Evolutionary conservation across 2,888 invertebrate genomes (phyloP).

Genomic region (Listrodromus nycthemerus): DNA sequence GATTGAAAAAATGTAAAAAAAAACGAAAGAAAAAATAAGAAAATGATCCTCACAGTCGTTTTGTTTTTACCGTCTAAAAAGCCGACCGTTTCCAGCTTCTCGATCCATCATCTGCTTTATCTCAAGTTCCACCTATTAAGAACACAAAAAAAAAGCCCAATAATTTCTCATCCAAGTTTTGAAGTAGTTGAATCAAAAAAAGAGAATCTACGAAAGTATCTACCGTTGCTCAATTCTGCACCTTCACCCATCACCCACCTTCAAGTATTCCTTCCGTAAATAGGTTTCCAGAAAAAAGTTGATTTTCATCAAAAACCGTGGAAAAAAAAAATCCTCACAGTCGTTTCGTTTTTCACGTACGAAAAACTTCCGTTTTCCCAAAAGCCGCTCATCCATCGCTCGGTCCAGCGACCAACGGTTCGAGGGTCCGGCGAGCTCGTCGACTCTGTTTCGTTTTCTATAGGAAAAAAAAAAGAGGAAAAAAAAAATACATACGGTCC

Average conservation of each 20-base stretch:
- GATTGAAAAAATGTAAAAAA: conserved; percentile 63
- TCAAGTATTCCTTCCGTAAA: no score
- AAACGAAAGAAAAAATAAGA: no score
- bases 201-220: no score
- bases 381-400: conserved; percentile 42
- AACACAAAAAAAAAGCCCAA: no score
- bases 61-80: conserved; percentile 64
- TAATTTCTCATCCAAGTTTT: no score
- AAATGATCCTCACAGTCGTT: conserved; percentile 67
- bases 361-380: conserved; percentile 68
- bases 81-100: conserved; percentile 68
- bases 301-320: no score
- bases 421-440: conserved; percentile 70
- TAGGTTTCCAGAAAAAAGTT: no score
- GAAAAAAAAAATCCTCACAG: conserved; percentile 63
- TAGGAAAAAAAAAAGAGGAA: conserved; percentile 64
- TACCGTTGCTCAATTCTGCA: no score
- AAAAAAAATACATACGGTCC: conserved; percentile 71
- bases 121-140: no score
- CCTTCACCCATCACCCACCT: no score
- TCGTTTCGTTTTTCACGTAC: conserved; percentile 63
- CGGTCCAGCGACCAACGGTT: conserved; percentile 67
- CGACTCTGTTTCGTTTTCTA: conserved; percentile 62
- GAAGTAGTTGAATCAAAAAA: no score
- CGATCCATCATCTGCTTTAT: conserved; percentile 50